Evolutionary conservation across 1,140 invertebrate genomes (phyloP).

Genomic region (Zaprionus davidi): DNA sequence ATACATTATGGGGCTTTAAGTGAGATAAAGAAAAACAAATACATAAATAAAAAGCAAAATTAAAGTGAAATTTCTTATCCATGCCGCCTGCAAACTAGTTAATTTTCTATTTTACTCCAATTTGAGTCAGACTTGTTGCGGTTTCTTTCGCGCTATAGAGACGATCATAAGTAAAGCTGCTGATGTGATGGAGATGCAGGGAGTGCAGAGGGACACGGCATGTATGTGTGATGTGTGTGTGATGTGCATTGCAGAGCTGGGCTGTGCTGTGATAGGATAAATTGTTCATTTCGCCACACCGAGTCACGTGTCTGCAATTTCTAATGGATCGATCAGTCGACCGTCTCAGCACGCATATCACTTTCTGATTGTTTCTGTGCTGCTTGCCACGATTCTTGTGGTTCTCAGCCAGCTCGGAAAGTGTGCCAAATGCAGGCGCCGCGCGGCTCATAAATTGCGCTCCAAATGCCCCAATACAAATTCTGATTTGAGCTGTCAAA

Average conservation of each 20-base stretch:
- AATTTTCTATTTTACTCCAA: conserved; percentile 84
- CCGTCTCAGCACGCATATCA: conserved; percentile 32
- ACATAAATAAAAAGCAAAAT: conserved; percentile 83
- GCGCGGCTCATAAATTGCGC: conserved; percentile 21
- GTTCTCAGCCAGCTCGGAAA: conserved; percentile 44
- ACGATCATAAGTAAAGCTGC: conserved; percentile 54
- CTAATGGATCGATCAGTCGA: conserved; percentile 60
- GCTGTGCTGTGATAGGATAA: neutral
- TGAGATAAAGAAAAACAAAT: conserved; percentile 78
- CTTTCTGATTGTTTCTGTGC: conserved; percentile 51
- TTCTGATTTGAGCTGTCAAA: conserved; percentile 27
- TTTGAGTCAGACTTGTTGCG: conserved; percentile 61
- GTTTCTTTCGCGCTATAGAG: conserved; percentile 62
- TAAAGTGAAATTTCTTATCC: conserved; percentile 81
- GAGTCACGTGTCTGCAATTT: conserved; percentile 68
- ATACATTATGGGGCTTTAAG: conserved; percentile 50
- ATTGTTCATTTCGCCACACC: conserved; percentile 32
- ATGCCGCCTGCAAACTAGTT: conserved; percentile 72
- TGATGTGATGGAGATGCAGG: conserved; percentile 36
- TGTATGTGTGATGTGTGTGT: neutral
- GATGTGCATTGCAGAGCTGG: neutral
- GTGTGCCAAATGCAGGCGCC: conserved; percentile 50
- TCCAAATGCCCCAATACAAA: conserved; percentile 26
- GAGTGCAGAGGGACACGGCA: conserved; percentile 7
- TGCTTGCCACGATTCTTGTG: neutral